These are phyloP conservation scores for Pimpla rufipes DNA, from an alignment of 2,888 invertebrate genomes.

Conservation along the genomic window DNA sequence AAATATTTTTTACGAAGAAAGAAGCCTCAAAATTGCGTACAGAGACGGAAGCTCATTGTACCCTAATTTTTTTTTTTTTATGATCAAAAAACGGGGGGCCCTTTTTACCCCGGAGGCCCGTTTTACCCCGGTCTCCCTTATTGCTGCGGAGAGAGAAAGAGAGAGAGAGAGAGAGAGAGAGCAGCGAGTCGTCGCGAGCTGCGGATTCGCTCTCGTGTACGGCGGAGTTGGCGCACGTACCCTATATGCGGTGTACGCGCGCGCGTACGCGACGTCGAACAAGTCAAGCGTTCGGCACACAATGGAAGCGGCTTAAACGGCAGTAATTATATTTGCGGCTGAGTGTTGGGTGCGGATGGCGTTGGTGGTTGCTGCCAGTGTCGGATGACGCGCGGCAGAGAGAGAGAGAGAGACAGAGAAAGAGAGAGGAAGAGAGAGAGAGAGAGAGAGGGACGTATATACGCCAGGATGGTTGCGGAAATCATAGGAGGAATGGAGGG, in stretches of 20 bases:
- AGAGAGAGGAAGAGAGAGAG: background rate
- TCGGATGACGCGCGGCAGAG: constrained; percentile 45
- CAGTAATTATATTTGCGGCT: constrained; percentile 85
- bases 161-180: no score
- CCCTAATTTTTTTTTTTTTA: no score
- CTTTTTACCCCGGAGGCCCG: no score
- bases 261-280: constrained; percentile 74
- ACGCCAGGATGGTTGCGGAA: constrained; percentile 27
- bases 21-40: no score
- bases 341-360: constrained; percentile 77
- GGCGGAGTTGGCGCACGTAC: constrained; percentile 36
- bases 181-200: no score
- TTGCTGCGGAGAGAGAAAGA: no score
- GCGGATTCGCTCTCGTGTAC: constrained; percentile 35
- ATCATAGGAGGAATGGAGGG: background rate
- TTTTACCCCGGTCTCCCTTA: no score
- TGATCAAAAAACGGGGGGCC: no score
- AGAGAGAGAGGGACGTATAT: constrained; percentile 23
- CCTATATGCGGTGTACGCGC: constrained; percentile 47
- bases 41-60: no score
- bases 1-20: no score
- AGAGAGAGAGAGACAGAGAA: background rate
- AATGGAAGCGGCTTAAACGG: constrained; percentile 84
- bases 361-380: constrained; percentile 52
- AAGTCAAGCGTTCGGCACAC: constrained; percentile 84